Base-by-base conservation (phyloP, 2,797 vertebrate genomes). In the Stomatorhinus walkeri region DNA sequence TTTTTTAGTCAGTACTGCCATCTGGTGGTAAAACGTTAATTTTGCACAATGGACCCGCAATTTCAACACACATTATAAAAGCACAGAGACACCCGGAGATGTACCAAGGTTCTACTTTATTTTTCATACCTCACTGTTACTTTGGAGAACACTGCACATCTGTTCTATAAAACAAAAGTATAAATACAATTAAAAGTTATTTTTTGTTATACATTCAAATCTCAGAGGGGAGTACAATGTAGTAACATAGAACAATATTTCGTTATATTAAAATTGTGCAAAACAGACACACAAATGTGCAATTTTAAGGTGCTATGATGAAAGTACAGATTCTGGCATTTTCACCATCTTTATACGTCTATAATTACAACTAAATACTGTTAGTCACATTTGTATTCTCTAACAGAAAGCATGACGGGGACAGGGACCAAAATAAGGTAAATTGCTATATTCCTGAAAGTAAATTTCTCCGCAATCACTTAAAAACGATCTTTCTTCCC, bases 81-180 rank as follows among this genome's bases (percentile, higher is more conserved):
- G 48, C 12, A 85, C 24, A 87, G 12, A 10, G 14, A 56, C 32
- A 43, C 14, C 61, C 19, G 46, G n/a, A 72, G 64, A 32, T 76
- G 87, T 88, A 88, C 22, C 87, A 88, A 87, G n/a, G 36, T 9
- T 87, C 56, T 43, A 64, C 87, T 87, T 87, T 88, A 87, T 87
- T 88, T 43, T 88, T 52, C 22, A 88, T 76, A 88, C 48, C 87
- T 51, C 64, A 88, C 87, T 28, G 43, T 28, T 72, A 72, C 87
- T 88, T 88, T 76, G 61, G 87, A 88, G 87, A 88, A 59, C 64
- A 72, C 64, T 76, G 87, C 43, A 72, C 87, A 76, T 52, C 87
- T 76, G 48, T 51, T 51, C 43, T 88, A 88, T 76, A 88, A 88
- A 88, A 88, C 87, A 68, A 61, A 88, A 76, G 64, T 72, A 88